phyloP scores from a whole-genome alignment of 2,797 vertebrate genomes.

The Microctenopoma stevenorrisi region DNA sequence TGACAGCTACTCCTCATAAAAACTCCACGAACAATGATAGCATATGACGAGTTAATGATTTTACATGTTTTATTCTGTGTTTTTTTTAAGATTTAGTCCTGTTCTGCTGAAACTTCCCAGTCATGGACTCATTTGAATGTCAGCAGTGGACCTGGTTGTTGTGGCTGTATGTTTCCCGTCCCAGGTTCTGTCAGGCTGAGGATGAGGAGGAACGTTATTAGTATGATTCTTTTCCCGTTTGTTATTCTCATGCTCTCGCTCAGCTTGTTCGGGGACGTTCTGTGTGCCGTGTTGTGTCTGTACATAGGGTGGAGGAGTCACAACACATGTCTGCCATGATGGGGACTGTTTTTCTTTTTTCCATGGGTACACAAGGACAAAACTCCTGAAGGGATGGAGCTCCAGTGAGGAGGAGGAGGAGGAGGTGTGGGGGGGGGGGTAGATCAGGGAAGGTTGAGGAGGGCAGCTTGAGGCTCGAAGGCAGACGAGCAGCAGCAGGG shows the following conservation, averaged over 20 bases:
- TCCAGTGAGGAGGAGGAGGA: conserved; percentile 19
- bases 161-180: background rate
- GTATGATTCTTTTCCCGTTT: conserved; percentile 45
- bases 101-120: background rate
- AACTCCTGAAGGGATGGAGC: conserved; percentile 29
- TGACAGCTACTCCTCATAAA: conserved; percentile 34
- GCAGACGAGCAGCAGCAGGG: conserved; percentile 33
- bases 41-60: conserved; percentile 18
- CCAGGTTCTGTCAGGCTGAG: conserved; percentile 11
- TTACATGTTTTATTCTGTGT: background rate
- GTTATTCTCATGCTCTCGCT: conserved; percentile 40
- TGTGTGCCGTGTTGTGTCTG: conserved; percentile 50
- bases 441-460: conserved; percentile 29
- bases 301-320: conserved; percentile 33
- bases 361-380: conserved; percentile 44
- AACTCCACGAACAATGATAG: conserved; percentile 27
- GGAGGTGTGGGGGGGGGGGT: background rate
- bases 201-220: conserved; percentile 35
- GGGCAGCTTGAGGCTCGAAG: conserved; percentile 24
- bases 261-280: conserved; percentile 42
- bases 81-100: background rate
- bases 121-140: conserved; percentile 52
- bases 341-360: conserved; percentile 30
- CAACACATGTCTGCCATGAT: conserved; percentile 44
- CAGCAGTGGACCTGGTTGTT: conserved; percentile 13